Evolutionary conservation across 2,113 vertebrate species (phyloP).

Genomic region (Eonycteris spelaea): DNA sequence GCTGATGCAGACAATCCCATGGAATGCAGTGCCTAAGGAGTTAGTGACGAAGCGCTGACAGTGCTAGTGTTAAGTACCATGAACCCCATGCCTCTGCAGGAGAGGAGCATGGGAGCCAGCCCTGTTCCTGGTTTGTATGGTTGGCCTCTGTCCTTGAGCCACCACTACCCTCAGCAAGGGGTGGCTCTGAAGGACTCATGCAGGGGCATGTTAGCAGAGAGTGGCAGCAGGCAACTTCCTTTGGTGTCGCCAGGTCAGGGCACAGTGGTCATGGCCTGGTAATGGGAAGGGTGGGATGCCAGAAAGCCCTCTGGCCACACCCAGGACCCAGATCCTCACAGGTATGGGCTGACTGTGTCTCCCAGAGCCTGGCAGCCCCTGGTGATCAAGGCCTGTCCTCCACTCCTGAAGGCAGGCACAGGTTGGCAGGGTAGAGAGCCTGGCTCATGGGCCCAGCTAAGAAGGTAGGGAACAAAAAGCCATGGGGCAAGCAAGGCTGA

Average conservation of each 20-base stretch:
- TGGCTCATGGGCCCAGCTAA: background rate
- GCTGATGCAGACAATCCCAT: background rate
- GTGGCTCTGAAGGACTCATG: background rate
- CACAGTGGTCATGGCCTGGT: background rate
- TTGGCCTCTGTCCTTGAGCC: background rate
- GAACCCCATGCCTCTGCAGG: background rate
- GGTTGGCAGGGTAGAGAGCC: background rate
- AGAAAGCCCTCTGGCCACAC: background rate
- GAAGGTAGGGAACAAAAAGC: background rate
- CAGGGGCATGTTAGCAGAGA: background rate
- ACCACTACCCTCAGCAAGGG: background rate
- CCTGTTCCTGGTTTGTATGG: background rate
- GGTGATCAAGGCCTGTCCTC: background rate
- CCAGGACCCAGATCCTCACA: background rate
- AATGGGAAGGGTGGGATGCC: too few relatives aligned
- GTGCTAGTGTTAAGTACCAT: background rate
- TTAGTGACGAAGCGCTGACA: background rate
- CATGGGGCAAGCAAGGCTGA: background rate
- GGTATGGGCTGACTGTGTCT: background rate
- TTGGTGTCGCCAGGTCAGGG: background rate
- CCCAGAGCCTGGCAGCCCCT: background rate
- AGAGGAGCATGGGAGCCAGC: rapidly evolving
- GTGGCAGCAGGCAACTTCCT: background rate
- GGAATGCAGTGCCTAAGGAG: background rate
- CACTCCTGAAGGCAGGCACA: background rate